These are phyloP conservation scores for Caenorhabditis wallacei DNA, from an alignment of 2,888 invertebrate species.

Conservation along the genomic window DNA sequence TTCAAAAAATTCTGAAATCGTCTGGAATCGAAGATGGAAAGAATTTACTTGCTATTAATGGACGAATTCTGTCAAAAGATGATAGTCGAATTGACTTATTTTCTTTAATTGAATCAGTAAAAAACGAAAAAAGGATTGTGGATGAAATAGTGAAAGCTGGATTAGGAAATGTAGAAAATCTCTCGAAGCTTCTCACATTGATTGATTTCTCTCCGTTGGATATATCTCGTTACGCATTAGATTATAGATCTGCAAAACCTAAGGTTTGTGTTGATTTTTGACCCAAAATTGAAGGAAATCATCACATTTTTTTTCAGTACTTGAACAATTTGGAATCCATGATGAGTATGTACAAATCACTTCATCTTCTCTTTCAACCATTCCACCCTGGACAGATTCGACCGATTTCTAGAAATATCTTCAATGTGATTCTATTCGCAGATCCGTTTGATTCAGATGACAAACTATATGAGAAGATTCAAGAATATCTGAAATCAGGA, in stretches of 20 bases:
- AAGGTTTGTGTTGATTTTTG: conserved; percentile 5
- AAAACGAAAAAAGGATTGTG: conserved; percentile 90
- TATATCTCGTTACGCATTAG: conserved; percentile 12
- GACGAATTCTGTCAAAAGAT: conserved; percentile 89
- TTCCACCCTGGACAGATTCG: conserved; percentile 91
- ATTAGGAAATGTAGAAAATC: conserved; percentile 9
- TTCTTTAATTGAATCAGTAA: conserved; percentile 90
- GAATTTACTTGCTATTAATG: conserved; percentile 86
- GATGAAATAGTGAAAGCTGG: conserved; percentile 12
- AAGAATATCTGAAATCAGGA: conserved; percentile 10
- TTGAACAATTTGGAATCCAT: conserved; percentile 40
- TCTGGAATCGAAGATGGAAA: conserved; percentile 72
- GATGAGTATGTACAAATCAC: neutral
- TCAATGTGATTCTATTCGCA: conserved; percentile 89
- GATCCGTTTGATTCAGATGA: conserved; percentile 87
- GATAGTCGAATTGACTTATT: conserved; percentile 93
- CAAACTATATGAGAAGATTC: neutral
- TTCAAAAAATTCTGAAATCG: conserved; percentile 86
- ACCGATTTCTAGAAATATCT: conserved; percentile 85
- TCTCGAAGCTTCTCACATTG: conserved; percentile 10
- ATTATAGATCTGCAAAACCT: conserved; percentile 46
- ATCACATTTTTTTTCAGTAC: conserved; percentile 23
- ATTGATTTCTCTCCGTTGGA: conserved; percentile 25
- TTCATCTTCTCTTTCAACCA: conserved; percentile 26
- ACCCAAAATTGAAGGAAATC: neutral